Base-by-base conservation (phyloP, 1,140 invertebrate species). In the Sarcophaga bullata region DNA sequence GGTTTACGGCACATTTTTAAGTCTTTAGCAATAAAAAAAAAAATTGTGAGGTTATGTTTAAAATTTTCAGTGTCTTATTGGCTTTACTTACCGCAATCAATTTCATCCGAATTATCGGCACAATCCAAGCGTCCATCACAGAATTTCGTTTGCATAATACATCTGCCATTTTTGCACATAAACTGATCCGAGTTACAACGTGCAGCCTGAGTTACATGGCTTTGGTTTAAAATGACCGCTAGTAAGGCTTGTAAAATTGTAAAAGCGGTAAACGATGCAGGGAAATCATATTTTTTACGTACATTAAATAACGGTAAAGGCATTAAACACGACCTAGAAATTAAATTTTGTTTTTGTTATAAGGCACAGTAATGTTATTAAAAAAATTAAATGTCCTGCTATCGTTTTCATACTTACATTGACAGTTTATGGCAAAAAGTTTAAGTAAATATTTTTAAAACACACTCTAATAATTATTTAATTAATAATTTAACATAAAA, bases 121-220 rank as follows among this genome's bases (percentile, higher is more conserved):
- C 95, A 95, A 87, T 95, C 94, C 78, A 91, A 88, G 1, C 73
- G 81, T 17, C 92, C 92, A 86, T 95, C 94, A 87, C 95, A 95
- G 81, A 90, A 89, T 93, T 93, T 95, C 76, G 92, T 87, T 1
- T 88, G 87, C 13, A 91, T 91, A 82, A 95, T 92, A 86, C 95
- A 95, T 80, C 91, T 90, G 15, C 91, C 91, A 84, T 93, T 91
- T 76, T 91, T 91, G 84, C 94, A 95, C 52, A 84, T 83, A 84
- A 88, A 89, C 84, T 89, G 84, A 81, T 86, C 85, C 82, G 83
- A 84, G 84, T 86, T 73, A 86, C 87, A 89, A 68, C 62, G 62
- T 19, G n/a, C 6, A 9, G 62, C 62, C 62, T 19, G 6, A 10
- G 8, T 19, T 68, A 25, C 5, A 68, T 68, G n/a, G 17, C 3